These are phyloP conservation scores for Zaprionus ghesquierei DNA, from an alignment of 1,140 invertebrate genomes.

Conservation along the genomic window DNA sequence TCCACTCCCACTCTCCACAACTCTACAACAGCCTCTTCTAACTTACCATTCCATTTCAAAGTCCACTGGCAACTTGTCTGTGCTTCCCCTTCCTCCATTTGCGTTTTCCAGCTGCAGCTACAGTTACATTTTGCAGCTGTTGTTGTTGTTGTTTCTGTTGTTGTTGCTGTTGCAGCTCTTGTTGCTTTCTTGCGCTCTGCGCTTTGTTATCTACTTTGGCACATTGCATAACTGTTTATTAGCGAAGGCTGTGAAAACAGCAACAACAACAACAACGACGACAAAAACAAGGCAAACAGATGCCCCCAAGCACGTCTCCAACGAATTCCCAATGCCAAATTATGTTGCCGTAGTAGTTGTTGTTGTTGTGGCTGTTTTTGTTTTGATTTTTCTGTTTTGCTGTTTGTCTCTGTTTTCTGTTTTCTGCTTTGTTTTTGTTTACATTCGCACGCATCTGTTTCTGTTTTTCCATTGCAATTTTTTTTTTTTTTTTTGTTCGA, in stretches of 20 bases:
- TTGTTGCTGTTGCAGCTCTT: conserved; percentile 37
- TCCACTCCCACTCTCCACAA: background rate
- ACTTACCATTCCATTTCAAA: conserved; percentile 22
- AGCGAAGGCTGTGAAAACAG: conserved; percentile 64
- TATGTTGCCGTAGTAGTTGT: conserved; percentile 30
- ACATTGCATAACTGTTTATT: conserved; percentile 79
- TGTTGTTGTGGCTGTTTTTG: conserved; percentile 13
- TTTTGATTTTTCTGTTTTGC: background rate
- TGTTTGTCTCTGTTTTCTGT: background rate
- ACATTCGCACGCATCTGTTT: conserved; percentile 30
- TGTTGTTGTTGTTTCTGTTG: conserved; percentile 30
- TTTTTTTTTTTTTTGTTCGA: no score
- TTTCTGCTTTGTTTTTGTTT: conserved; percentile 17
- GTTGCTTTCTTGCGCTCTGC: conserved; percentile 31
- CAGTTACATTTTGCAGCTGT: conserved; percentile 32
- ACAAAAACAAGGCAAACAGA: conserved; percentile 28
- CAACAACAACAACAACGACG: conserved; percentile 22
- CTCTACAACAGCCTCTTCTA: background rate
- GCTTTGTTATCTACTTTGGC: conserved; percentile 55
- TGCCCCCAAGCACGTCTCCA: conserved; percentile 54
- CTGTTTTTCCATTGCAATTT: conserved; percentile 34
- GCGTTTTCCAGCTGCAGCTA: conserved; percentile 40
- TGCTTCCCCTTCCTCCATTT: conserved; percentile 24
- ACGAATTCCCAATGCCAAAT: conserved; percentile 65
- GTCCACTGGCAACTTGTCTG: conserved; percentile 32